Conservation (phyloP, 2,797 vertebrate species). For the Hoplostethus mediterraneus region DNA sequence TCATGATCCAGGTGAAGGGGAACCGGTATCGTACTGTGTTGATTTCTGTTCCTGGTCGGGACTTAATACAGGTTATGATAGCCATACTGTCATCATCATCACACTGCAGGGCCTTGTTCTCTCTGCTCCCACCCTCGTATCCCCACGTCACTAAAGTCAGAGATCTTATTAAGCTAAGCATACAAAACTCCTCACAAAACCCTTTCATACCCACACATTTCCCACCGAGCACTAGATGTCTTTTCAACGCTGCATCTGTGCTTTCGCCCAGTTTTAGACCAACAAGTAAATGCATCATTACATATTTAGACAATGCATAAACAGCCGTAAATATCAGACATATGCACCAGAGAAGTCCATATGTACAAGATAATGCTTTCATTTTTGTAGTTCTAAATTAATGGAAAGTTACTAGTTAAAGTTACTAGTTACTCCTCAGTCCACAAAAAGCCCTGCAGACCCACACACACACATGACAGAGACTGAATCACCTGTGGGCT, state of each 20-base stretch:
- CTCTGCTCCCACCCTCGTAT: conserved; percentile 11
- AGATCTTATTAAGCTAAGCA: conserved; percentile 23
- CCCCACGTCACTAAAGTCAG: conserved; percentile 25
- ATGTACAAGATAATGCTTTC: too few species aligned
- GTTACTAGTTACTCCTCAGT: too few species aligned
- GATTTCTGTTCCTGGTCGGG: conserved; percentile 31
- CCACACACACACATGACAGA: conserved; percentile 8
- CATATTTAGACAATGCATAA: too few species aligned
- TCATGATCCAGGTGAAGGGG: conserved; percentile 15
- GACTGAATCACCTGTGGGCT: conserved; percentile 43
- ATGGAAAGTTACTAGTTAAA: too few species aligned
- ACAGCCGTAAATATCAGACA: too few species aligned
- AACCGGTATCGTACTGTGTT: conserved; percentile 35
- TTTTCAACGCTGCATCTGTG: too few species aligned
- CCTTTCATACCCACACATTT: background rate
- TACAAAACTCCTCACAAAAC: background rate
- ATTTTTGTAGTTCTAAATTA: too few species aligned
- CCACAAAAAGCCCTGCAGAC: conserved; percentile 20
- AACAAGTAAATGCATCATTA: too few species aligned
- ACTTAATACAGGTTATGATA: conserved; percentile 42
- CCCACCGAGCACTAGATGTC: background rate
- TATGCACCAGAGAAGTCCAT: too few species aligned
- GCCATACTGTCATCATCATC: conserved; percentile 21
- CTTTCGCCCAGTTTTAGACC: too few species aligned
- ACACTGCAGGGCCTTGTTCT: conserved; percentile 52